These are phyloP conservation scores for Heliopora coerulea DNA, from an alignment of 92 coral and sea anemone species.

Conservation along the genomic window DNA sequence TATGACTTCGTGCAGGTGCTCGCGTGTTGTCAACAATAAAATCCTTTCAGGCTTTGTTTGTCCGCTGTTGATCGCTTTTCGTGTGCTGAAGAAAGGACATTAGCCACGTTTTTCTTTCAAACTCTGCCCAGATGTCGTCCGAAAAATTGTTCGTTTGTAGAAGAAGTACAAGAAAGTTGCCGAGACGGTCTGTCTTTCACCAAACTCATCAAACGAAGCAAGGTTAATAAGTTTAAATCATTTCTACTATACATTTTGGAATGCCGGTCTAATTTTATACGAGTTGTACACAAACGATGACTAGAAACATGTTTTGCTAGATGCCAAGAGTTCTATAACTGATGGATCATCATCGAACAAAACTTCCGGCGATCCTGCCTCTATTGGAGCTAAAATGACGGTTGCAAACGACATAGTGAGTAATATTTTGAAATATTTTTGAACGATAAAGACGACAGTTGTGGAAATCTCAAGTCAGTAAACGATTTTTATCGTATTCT, in stretches of 20 bases:
- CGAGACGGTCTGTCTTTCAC: background rate
- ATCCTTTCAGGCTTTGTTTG: conserved; percentile 7
- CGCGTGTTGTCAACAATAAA: conserved; percentile 31
- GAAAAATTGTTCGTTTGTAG: background rate
- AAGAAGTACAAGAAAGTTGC: conserved; percentile 1
- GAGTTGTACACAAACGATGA: background rate
- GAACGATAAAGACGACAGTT: too few species aligned
- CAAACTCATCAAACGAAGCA: background rate
- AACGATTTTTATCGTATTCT: background rate
- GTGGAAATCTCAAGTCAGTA: too few species aligned
- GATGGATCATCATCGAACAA: conserved; percentile 3
- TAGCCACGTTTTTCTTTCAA: conserved; percentile 24
- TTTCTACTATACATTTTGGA: conserved; percentile 2
- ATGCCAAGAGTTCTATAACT: background rate
- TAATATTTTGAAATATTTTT: background rate
- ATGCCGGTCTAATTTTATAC: background rate
- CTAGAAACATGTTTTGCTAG: background rate
- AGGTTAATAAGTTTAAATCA: background rate
- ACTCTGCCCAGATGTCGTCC: conserved; percentile 1
- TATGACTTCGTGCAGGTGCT: conserved; percentile 27
- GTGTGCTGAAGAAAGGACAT: conserved; percentile 1
- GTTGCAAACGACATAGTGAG: background rate
- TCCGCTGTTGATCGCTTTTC: conserved; percentile 12
- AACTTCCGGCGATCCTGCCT: background rate
- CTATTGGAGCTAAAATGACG: background rate